phyloP scores from a whole-genome alignment of 2,888 invertebrate species.

The Pocota personata region DNA sequence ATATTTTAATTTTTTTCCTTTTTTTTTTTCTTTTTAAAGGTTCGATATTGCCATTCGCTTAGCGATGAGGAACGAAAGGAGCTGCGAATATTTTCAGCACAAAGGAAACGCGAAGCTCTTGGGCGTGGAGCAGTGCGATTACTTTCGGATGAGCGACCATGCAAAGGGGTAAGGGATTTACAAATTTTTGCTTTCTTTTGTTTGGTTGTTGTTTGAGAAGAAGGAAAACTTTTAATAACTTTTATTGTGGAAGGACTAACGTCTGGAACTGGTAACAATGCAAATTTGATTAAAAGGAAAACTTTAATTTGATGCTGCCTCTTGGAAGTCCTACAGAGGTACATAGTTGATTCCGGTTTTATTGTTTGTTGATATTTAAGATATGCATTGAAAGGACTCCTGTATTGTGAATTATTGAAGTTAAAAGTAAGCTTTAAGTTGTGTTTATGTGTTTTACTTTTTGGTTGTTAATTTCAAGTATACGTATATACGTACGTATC shows the following conservation, averaged over 20 bases:
- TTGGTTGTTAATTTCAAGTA: not conserved
- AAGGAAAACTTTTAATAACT: constrained; percentile 71
- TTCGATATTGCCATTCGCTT: constrained; percentile 96
- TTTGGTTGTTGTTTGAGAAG: constrained; percentile 35
- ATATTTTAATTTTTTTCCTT: constrained; percentile 30
- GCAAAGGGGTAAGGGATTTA: constrained; percentile 88
- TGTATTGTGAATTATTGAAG: constrained; percentile 16
- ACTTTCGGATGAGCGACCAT: constrained; percentile 88
- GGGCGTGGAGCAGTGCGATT: constrained; percentile 96
- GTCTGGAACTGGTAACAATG: constrained; percentile 63
- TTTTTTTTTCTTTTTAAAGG: constrained; percentile 83
- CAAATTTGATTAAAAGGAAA: constrained; percentile 72
- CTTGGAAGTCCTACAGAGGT: not conserved
- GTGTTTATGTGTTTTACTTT: not conserved
- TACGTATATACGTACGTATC: too few species aligned
- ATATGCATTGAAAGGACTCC: not conserved
- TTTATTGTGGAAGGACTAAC: constrained; percentile 28
- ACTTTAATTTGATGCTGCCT: constrained; percentile 54
- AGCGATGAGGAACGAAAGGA: constrained; percentile 97
- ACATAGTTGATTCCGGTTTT: not conserved
- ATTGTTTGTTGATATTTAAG: constrained; percentile 29
- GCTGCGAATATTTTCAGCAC: constrained; percentile 94
- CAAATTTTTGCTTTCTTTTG: constrained; percentile 34
- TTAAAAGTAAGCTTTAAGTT: not conserved
- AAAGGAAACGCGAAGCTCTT: constrained; percentile 96